Evolutionary conservation across 2,888 invertebrate species (phyloP), one percentile per base, ranked within the genome.

Genomic region (Mamestra brassicae): DNA sequence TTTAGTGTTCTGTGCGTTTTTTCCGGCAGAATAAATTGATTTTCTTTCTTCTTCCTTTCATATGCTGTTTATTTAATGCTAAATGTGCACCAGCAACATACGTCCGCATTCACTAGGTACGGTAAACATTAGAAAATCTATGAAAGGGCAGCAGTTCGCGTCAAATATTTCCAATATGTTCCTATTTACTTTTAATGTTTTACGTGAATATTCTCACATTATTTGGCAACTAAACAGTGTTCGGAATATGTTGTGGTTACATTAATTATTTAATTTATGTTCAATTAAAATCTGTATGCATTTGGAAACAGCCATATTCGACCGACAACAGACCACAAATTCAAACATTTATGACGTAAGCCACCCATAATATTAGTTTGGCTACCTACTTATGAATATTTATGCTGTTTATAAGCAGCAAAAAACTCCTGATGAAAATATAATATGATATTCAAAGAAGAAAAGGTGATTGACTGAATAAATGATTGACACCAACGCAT

Each of bases 381-480:
- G 36, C 52, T 66, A 67, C 61, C 7, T n/a, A 57, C 45, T 62
- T 6, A 81, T 81, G 38, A 78, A 77, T 78, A 78, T 77, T 50
- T 42, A 78, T 58, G 38, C 11, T 36, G 0, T n/a, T 6, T 74
- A 15, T 5, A 45, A 55, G 8, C 36, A 62, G 45, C 55, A 81
- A 78, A 78, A 81, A 81, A 60, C 5, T n/a, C 17, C 5, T 38
- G 4, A n/a, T 45, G 63, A 66, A 76, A 47, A 38, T 67, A 67
- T 54, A 65, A 65, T 57, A 45, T 65, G 50, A 81, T 78, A 81
- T 81, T 81, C 66, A 42, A 55, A 55, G 73, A 71, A 62, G 81
- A 77, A 81, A 81, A 78, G 82, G 81, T 78, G 76, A 80, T 74
- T 80, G 77, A 65, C 81, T 76, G 81, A 65, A 76, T 81, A 65